Conservation (phyloP, 2,113 vertebrate genomes). For the Genyomyrus donnyi region DNA sequence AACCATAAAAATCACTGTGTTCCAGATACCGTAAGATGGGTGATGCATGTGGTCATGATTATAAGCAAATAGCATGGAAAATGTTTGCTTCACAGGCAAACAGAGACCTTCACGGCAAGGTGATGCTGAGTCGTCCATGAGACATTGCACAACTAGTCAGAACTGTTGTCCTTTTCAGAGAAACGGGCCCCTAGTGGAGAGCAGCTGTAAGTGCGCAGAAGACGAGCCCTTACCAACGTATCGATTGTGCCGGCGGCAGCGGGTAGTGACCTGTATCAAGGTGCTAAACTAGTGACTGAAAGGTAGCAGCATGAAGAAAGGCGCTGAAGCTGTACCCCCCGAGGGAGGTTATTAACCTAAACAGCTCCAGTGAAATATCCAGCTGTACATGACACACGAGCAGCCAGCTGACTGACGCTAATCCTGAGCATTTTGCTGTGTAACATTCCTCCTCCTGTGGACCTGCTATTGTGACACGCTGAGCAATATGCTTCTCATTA, state of each 20-base stretch:
- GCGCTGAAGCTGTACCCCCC: neutral
- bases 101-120: neutral
- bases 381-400: neutral
- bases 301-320: neutral
- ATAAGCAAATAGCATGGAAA: neutral
- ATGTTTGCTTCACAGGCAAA: neutral
- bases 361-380: neutral
- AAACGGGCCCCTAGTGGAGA: neutral
- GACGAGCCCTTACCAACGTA: neutral
- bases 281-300: neutral
- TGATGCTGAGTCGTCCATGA: neutral
- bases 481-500: slow-evolving; percentile 1
- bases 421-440: neutral
- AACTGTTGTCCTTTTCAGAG: neutral
- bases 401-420: neutral
- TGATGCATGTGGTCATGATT: neutral
- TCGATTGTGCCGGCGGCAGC: neutral
- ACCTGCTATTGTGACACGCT: neutral
- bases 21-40: neutral
- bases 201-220: neutral
- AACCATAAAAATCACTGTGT: neutral
- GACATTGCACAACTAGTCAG: neutral
- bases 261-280: neutral
- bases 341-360: neutral
- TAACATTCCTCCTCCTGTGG: neutral